These are phyloP conservation scores for Cyclophora albipunctata DNA, from an alignment of 2,888 invertebrate genomes.

Conservation along the genomic window DNA sequence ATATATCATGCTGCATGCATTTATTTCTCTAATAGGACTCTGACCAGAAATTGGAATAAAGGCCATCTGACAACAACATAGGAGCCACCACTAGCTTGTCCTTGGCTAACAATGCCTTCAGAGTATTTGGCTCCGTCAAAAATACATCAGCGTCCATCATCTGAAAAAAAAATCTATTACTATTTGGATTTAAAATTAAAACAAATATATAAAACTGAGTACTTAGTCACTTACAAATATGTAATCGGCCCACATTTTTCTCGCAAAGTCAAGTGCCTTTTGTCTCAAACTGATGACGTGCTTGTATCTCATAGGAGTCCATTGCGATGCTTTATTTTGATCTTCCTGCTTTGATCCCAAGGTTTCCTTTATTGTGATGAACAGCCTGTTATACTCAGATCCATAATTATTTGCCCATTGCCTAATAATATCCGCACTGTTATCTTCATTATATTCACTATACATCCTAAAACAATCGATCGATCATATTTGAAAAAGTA, in stretches of 20 bases:
- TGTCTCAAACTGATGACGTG: conserved; percentile 89
- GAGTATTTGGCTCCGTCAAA: conserved; percentile 79
- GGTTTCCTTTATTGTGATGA: conserved; percentile 70
- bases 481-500: too few relatives aligned
- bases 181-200: neutral
- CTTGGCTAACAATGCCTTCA: conserved; percentile 78
- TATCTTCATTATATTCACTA: conserved; percentile 90
- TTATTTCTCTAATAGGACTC: conserved; percentile 15
- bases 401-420: conserved; percentile 80
- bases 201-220: neutral
- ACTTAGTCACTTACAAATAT: conserved; percentile 85
- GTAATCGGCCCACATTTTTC: conserved; percentile 90
- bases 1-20: conserved; percentile 24
- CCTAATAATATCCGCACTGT: conserved; percentile 81
- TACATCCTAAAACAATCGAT: conserved; percentile 78
- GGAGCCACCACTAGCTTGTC: conserved; percentile 84
- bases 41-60: conserved; percentile 97
- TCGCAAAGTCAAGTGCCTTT: conserved; percentile 81
- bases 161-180: conserved; percentile 57
- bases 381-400: conserved; percentile 82
- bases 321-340: conserved; percentile 80
- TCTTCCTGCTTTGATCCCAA: conserved; percentile 56
- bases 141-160: conserved; percentile 91
- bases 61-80: conserved; percentile 88
- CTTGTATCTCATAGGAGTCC: conserved; percentile 83